Conservation (phyloP, 2,797 vertebrate species). For the Xyrichtys novacula region DNA sequence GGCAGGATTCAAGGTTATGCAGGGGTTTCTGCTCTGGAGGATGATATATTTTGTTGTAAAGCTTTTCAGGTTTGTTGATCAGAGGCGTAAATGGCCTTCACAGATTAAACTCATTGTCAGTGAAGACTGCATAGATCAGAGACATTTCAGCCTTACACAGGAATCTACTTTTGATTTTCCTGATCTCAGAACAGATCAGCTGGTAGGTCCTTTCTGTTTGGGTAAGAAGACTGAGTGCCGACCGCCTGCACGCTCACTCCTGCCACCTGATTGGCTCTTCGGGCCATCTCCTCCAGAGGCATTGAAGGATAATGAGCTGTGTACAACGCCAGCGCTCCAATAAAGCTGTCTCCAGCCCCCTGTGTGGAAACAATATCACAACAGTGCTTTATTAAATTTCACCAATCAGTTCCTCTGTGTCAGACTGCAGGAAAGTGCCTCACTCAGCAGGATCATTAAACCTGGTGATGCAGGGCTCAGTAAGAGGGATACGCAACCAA, state of each 20-base stretch:
- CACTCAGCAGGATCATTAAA: conserved; percentile 8
- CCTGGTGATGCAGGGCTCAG: background rate
- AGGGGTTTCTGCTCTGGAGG: too few relatives aligned
- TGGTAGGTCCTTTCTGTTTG: conserved; percentile 88
- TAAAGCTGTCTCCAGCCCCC: conserved; percentile 98
- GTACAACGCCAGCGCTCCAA: conserved; percentile 95
- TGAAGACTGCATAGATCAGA: background rate
- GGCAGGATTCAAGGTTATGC: background rate
- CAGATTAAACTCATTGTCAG: background rate
- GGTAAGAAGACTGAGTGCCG: conserved; percentile 95
- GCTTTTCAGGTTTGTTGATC: too few relatives aligned
- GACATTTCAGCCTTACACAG: background rate
- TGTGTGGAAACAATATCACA: conserved; percentile 67
- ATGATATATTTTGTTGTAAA: too few relatives aligned
- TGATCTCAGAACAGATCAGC: conserved; percentile 83
- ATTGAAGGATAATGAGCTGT: conserved; percentile 89
- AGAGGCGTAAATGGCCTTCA: too few relatives aligned
- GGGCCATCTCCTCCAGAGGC: conserved; percentile 91
- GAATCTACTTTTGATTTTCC: background rate
- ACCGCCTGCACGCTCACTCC: conserved; percentile 88
- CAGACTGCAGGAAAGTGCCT: background rate
- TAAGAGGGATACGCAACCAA: background rate
- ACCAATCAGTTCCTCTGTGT: conserved; percentile 4
- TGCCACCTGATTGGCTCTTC: conserved; percentile 90
- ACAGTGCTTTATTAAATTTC: conserved; percentile 24